Percentiles rank a stretch among this genome's conserved stretches.
Conservation (phyloP, 2,888 invertebrate species). For the Phanerotoma sp. region DNA sequence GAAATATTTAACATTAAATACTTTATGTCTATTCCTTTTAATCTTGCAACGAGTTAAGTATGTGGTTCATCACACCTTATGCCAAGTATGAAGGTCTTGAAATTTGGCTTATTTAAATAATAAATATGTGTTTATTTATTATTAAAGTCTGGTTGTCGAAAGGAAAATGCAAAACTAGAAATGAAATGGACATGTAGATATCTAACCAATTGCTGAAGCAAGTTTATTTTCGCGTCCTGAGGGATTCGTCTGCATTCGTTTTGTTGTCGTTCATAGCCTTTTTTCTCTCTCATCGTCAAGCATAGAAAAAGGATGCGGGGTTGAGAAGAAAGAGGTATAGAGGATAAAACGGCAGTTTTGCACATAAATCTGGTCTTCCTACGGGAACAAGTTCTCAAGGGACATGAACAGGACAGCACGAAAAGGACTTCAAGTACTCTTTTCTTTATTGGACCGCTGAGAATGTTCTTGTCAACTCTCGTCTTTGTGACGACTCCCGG, state of each 20-base stretch:
- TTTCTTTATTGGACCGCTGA: conserved; percentile 55
- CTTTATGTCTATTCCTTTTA: conserved; percentile 8
- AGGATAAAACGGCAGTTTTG: conserved; percentile 51
- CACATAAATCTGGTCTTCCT: conserved; percentile 57
- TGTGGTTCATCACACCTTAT: no score
- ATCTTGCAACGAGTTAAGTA: conserved; percentile 1
- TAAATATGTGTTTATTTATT: no score
- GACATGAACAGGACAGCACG: conserved; percentile 48
- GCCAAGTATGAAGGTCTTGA: no score
- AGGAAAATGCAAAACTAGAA: conserved; percentile 19
- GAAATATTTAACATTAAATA: conserved; percentile 22
- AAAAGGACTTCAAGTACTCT: conserved; percentile 52
- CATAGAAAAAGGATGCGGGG: conserved; percentile 23
- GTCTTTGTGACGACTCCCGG: conserved; percentile 37
- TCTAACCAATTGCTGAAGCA: conserved; percentile 45
- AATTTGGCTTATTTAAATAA: no score
- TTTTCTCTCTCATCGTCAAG: conserved; percentile 47
- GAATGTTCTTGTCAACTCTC: conserved; percentile 45
- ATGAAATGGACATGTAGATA: conserved; percentile 45
- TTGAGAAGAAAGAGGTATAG: conserved; percentile 19
- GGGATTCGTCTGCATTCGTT: conserved; percentile 44
- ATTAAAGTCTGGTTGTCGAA: neutral
- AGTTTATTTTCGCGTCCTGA: conserved; percentile 52
- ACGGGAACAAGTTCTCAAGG: conserved; percentile 48
- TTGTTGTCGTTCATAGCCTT: conserved; percentile 37